Percentiles rank a stretch among this genome's conserved stretches.
Evolutionary conservation across 2,113 vertebrate genomes (phyloP).

Genomic region (Microcebus murinus): DNA sequence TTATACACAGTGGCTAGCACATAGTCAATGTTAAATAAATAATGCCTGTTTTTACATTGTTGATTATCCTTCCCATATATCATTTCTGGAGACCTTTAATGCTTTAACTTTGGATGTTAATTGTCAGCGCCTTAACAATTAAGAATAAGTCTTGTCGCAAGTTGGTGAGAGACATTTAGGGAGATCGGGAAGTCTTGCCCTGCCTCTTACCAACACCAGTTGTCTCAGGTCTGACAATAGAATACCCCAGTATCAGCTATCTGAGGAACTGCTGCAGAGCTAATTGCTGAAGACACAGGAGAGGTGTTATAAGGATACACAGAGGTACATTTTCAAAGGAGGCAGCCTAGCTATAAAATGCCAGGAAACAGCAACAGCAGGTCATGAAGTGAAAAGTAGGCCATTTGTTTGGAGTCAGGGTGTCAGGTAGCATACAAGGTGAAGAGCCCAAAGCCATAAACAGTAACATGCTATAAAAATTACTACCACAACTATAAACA

Average conservation of each 20-base stretch:
- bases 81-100: neutral
- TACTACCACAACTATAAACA: neutral
- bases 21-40: neutral
- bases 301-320: constrained; percentile 48
- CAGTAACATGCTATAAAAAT: constrained; percentile 42
- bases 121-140: neutral
- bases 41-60: neutral
- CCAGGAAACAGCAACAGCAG: constrained; percentile 37
- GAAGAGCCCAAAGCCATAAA: constrained; percentile 43
- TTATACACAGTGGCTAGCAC: neutral
- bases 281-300: neutral
- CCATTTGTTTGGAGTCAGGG: constrained; percentile 16
- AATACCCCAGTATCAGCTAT: constrained; percentile 54
- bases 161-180: neutral
- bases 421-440: constrained; percentile 24
- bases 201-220: neutral
- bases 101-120: neutral
- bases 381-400: constrained; percentile 62
- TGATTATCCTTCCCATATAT: neutral
- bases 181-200: neutral
- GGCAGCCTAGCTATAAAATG: constrained; percentile 41
- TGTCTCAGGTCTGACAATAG: neutral
- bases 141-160: neutral
- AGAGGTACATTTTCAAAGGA: constrained; percentile 41
- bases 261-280: constrained; percentile 42